Percentiles rank a stretch among this genome's conserved stretches.
These are phyloP conservation scores for Anisognathus igniventris DNA, from an alignment of 2,797 vertebrate genomes.

Conservation along the genomic window DNA sequence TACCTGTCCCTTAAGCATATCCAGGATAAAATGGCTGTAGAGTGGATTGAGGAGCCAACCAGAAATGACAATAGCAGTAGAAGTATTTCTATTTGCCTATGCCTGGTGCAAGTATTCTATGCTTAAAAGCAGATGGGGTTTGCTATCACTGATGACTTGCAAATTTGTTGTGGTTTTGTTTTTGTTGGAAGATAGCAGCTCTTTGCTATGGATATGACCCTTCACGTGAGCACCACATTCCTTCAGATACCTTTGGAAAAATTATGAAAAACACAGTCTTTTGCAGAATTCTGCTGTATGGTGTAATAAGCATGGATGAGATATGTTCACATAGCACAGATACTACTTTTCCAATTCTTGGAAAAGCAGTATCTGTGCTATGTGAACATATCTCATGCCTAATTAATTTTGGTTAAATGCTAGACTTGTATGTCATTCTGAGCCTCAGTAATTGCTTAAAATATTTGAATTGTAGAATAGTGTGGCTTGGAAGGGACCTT, in stretches of 20 bases:
- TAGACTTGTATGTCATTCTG: background rate
- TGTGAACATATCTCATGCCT: background rate
- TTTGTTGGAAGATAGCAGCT: background rate
- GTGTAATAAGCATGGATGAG: background rate
- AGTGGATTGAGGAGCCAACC: background rate
- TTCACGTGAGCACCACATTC: background rate
- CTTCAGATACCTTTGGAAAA: background rate
- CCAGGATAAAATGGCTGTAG: background rate
- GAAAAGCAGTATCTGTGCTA: background rate
- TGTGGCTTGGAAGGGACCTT: background rate
- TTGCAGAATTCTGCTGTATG: background rate
- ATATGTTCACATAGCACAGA: too few relatives aligned
- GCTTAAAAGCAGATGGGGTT: background rate
- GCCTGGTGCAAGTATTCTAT: background rate
- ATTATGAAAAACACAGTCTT: background rate
- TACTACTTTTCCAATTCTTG: too few relatives aligned
- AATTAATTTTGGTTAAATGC: background rate
- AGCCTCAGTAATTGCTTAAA: background rate
- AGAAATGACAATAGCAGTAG: background rate
- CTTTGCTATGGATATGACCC: background rate
- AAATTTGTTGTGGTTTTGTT: background rate
- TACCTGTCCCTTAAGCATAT: background rate
- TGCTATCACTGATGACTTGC: background rate
- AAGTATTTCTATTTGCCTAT: background rate
- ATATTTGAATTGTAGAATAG: background rate